phyloP scores from a whole-genome alignment of 2,797 vertebrate species.

The Melanotaenia boesemani region DNA sequence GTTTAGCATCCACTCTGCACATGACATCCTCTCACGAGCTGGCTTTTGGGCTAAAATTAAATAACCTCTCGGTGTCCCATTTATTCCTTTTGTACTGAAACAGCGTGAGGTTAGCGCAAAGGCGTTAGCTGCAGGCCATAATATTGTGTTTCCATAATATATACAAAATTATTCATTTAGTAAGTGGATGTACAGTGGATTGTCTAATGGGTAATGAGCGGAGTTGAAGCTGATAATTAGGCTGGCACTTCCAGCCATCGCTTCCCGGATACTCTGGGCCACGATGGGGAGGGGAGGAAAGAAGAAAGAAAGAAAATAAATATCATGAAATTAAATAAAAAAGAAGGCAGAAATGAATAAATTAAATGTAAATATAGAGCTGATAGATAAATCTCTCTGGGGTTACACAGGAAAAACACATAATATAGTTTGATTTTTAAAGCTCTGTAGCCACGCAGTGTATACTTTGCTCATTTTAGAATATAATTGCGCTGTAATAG shows the following conservation, averaged over 20 bases:
- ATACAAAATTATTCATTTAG: constrained; percentile 91
- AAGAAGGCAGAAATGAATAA: constrained; percentile 59
- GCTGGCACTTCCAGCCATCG: constrained; percentile 87
- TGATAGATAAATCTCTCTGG: constrained; percentile 34
- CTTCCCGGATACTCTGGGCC: constrained; percentile 77
- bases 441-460: constrained; percentile 2
- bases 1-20: constrained; percentile 57
- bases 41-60: constrained; percentile 84
- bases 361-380: constrained; percentile 70
- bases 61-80: constrained; percentile 86
- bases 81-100: constrained; percentile 85
- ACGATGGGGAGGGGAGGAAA: constrained; percentile 51
- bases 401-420: constrained; percentile 55
- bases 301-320: constrained; percentile 27
- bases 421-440: constrained; percentile 37
- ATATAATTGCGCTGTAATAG: background rate
- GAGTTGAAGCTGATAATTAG: constrained; percentile 87
- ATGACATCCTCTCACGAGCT: constrained; percentile 75
- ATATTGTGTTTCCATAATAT: constrained; percentile 87
- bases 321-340: background rate
- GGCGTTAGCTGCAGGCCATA: constrained; percentile 85
- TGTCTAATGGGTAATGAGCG: constrained; percentile 89
- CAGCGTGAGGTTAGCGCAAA: constrained; percentile 82
- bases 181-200: constrained; percentile 86
- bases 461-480: background rate